A percentile compares a stretch with the other conserved stretches of the same genome.
Evolutionary conservation across 2,113 vertebrate genomes (phyloP).

Genomic region (Rhynchomys soricoides): DNA sequence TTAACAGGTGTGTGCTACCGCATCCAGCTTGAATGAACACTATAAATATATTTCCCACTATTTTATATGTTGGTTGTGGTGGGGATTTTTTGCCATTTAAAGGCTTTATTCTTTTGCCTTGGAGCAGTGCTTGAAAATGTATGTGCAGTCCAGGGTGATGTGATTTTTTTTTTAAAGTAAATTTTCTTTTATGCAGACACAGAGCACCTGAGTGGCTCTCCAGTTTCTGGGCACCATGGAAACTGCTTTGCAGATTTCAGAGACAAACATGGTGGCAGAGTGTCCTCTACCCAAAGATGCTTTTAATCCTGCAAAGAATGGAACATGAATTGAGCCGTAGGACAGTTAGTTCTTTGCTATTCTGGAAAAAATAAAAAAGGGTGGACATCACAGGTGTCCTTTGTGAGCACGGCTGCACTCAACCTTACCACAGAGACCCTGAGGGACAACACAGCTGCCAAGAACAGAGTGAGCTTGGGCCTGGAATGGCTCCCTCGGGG

Average conservation of each 20-base stretch:
- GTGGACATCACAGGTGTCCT: background rate
- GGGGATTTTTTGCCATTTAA: background rate
- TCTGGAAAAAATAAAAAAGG: background rate
- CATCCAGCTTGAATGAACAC: background rate
- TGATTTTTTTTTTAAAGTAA: background rate
- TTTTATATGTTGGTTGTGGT: background rate
- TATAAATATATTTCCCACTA: background rate
- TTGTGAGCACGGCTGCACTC: background rate
- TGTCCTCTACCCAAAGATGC: background rate
- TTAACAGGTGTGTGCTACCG: background rate
- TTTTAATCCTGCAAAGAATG: background rate
- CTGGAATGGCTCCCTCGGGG: constrained; percentile 63
- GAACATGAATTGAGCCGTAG: background rate
- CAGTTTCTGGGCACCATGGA: background rate
- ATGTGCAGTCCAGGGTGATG: background rate
- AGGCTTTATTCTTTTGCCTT: background rate
- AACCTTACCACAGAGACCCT: background rate
- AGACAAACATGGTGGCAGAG: background rate
- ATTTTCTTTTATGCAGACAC: background rate
- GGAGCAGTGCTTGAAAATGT: background rate
- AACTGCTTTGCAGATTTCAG: background rate
- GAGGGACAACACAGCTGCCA: background rate
- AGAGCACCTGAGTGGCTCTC: background rate
- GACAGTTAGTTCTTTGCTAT: background rate
- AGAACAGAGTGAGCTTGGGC: background rate